Evolutionary conservation across 2,888 invertebrate species (phyloP), one percentile per base, ranked within the genome.

Genomic region (Epiblema foenella): DNA sequence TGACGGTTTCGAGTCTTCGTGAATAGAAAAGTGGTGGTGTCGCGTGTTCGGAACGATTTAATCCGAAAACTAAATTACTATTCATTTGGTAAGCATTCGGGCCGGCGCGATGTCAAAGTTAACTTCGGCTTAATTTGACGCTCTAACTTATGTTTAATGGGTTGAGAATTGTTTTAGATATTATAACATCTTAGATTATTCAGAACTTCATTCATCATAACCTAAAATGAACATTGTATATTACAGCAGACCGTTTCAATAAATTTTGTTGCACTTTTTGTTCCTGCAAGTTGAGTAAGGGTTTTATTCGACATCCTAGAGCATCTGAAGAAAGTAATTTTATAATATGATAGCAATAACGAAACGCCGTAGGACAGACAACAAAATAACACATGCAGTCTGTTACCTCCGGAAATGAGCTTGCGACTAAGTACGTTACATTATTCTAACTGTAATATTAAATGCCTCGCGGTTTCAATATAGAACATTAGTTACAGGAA

Each of bases 11-110:
- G 87, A 89, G 83, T 88, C 87, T 89, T 24, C 79, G 82, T 88
- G 90, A 91, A 93, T 93, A 93, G 93, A 91, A 93, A 93, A 93
- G 93, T 91, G 92, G 92, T 87, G 81, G 87, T 93, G 93, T 93
- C 93, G 93, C 93, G 93, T 93, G 93, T 92, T 91, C 80, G 79
- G 78, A 93, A 89, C 93, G 91, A 93, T 93, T 93, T 93, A 91
- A 93, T 92, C 87, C 88, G 84, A 88, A 91, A 91, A 89, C 88
- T 83, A 93, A 93, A 93, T 93, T 93, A 89, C 92, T 93, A 93
- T 92, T 92, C 89, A 93, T 93, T 93, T 93, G 84, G 88, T 89
- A 89, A 89, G 88, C 87, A 89, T 90, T 89, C 80, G 85, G 87
- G 87, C 84, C 85, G 88, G 87, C 82, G 83, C 83, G 85, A 85